phyloP scores from a whole-genome alignment of 2,113 vertebrate genomes.

The Mystacornis crossleyi region DNA sequence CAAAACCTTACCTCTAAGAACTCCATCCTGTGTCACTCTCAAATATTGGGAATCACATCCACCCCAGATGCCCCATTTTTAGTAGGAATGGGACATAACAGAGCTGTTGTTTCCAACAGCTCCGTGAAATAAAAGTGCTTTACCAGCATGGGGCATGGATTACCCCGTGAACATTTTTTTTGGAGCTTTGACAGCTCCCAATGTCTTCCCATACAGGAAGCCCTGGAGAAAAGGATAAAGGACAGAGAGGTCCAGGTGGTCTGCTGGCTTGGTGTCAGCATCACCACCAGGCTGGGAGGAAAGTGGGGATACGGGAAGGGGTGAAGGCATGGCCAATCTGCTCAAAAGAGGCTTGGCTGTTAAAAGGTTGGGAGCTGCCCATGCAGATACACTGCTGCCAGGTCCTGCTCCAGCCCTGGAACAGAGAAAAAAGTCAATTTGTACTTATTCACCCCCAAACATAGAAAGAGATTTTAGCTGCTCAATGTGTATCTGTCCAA shows the following conservation, averaged over 20 bases:
- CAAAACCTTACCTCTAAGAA: background rate
- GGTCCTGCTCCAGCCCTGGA: background rate
- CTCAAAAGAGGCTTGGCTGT: background rate
- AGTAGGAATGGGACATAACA: background rate
- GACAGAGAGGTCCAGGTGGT: background rate
- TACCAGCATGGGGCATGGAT: background rate
- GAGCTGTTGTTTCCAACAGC: background rate
- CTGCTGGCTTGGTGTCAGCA: background rate
- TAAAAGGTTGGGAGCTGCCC: rapidly evolving
- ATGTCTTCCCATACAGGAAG: background rate
- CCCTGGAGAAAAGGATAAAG: background rate
- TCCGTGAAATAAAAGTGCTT: background rate
- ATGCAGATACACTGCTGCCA: background rate
- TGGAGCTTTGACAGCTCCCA: background rate
- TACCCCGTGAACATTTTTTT: rapidly evolving
- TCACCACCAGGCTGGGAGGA: background rate
- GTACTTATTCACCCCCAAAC: background rate
- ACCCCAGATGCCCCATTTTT: background rate
- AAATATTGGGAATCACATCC: background rate
- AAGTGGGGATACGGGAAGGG: background rate
- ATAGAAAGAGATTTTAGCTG: background rate
- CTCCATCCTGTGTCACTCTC: rapidly evolving
- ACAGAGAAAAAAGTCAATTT: background rate
- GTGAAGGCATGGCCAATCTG: background rate
- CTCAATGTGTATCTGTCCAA: background rate